Evolutionary conservation across 2,113 vertebrate species (phyloP).

Genomic region (Mormyrus iriodes): DNA sequence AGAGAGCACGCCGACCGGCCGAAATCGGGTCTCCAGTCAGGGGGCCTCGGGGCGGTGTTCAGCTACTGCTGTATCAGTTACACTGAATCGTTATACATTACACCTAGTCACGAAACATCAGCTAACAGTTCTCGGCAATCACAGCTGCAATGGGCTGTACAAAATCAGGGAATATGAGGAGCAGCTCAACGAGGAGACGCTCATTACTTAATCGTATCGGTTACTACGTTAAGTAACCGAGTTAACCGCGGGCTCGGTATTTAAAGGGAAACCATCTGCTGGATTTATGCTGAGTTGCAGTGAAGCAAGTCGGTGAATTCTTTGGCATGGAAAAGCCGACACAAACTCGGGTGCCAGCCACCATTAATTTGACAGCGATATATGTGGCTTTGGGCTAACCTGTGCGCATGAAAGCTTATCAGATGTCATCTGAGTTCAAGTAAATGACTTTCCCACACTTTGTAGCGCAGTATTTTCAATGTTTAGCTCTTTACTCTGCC

Average conservation of each 20-base stretch:
- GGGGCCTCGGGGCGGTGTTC: not conserved
- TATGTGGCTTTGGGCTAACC: not conserved
- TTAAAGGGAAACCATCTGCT: not conserved
- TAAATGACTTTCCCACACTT: conserved; percentile 1
- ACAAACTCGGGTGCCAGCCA: not conserved
- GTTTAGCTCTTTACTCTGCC: not conserved
- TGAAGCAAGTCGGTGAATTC: not conserved
- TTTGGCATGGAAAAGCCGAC: not conserved
- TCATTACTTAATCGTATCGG: not conserved
- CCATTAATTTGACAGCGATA: not conserved
- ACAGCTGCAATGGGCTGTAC: not conserved
- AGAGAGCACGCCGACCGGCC: not conserved
- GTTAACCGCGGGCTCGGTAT: not conserved
- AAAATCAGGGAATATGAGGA: not conserved
- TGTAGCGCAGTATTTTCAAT: not conserved
- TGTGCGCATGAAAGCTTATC: not conserved
- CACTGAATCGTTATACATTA: not conserved
- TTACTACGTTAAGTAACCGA: not conserved
- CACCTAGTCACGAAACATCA: not conserved
- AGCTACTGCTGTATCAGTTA: not conserved
- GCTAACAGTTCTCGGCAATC: not conserved
- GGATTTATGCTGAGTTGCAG: not conserved
- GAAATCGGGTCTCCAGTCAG: not conserved
- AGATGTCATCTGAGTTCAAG: not conserved
- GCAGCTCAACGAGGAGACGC: not conserved